Percentiles rank a stretch among this genome's conserved stretches.
Evolutionary conservation across 2,797 vertebrate genomes (phyloP).

Genomic region (Sternarchorhynchus goeldii): DNA sequence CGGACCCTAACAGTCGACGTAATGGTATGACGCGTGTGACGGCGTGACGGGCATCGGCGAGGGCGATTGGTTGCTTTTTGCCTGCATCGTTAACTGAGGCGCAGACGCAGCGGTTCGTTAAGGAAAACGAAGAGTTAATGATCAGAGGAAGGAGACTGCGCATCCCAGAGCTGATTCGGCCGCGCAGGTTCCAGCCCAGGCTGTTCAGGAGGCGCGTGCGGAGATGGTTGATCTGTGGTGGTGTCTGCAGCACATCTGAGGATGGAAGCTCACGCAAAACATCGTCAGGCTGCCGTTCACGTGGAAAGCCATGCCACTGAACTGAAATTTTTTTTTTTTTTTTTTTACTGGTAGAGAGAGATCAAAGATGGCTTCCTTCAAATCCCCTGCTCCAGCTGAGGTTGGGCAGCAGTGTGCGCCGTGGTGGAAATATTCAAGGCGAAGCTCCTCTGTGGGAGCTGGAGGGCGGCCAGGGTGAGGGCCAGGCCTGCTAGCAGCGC

Average conservation of each 20-base stretch:
- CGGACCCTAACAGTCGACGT: slow-evolving; percentile 21
- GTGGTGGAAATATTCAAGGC: slow-evolving; percentile 37
- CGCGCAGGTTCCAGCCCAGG: background rate
- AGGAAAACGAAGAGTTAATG: slow-evolving; percentile 18
- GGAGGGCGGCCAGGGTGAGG: slow-evolving; percentile 33
- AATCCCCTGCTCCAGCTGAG: slow-evolving; percentile 21
- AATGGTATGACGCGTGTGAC: slow-evolving; percentile 1
- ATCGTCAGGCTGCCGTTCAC: background rate
- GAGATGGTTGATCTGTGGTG: slow-evolving; percentile 20
- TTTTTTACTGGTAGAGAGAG: slow-evolving; percentile 26
- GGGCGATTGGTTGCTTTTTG: background rate
- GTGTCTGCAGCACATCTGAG: background rate
- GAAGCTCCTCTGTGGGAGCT: slow-evolving; percentile 41
- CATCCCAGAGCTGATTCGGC: slow-evolving; percentile 13
- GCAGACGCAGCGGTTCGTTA: slow-evolving; percentile 17
- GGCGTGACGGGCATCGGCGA: slow-evolving; percentile 5
- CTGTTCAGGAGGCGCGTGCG: slow-evolving; percentile 18
- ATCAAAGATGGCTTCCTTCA: slow-evolving; percentile 41
- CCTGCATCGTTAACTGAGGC: slow-evolving; percentile 12
- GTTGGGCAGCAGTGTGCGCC: slow-evolving; percentile 7
- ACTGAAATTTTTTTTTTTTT: background rate
- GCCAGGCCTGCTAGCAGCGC: background rate
- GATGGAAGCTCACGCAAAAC: background rate
- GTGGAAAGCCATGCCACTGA: slow-evolving; percentile 11
- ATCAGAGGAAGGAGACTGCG: background rate